phyloP scores from a whole-genome alignment of 2,113 vertebrate genomes.

The Corythoichthys intestinalis region DNA sequence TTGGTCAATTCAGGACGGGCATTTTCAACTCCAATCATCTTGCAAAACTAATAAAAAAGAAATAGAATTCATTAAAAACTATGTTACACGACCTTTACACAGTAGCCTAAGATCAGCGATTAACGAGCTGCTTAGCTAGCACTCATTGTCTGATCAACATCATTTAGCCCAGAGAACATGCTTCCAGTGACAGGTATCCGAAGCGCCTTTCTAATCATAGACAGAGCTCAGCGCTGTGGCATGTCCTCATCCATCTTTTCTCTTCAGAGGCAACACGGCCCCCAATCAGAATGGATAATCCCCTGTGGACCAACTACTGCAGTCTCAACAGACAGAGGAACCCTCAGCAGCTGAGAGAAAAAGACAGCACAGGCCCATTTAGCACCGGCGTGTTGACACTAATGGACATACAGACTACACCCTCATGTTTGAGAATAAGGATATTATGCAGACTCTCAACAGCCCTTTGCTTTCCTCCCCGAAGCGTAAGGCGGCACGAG shows the following conservation, averaged over 20 bases:
- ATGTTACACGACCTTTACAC: slow-evolving; percentile 20
- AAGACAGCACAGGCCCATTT: slow-evolving; percentile 61
- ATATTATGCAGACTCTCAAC: slow-evolving; percentile 61
- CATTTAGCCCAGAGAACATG: slow-evolving; percentile 69
- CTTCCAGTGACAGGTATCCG: slow-evolving; percentile 61
- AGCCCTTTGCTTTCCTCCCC: slow-evolving; percentile 43
- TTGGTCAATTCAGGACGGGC: no score
- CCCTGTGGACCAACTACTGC: slow-evolving; percentile 68
- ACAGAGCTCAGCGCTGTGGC: slow-evolving; percentile 47
- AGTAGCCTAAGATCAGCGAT: slow-evolving; percentile 51
- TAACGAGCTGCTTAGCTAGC: slow-evolving; percentile 41
- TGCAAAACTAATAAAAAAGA: no score
- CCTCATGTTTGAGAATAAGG: slow-evolving; percentile 68
- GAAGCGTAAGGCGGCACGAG: slow-evolving; percentile 46
- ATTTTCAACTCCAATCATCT: no score
- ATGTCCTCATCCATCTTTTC: slow-evolving; percentile 65
- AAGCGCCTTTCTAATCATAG: slow-evolving; percentile 67
- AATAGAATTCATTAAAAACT: no score
- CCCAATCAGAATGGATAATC: slow-evolving; percentile 71
- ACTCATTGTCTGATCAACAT: slow-evolving; percentile 59
- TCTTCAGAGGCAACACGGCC: slow-evolving; percentile 60
- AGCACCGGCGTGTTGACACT: slow-evolving; percentile 59
- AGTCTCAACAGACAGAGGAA: slow-evolving; percentile 50
- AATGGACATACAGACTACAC: slow-evolving; percentile 63
- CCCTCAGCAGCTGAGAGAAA: slow-evolving; percentile 45